These are phyloP conservation scores for Sitobion miscanthi DNA, from an alignment of 1,140 invertebrate genomes.

Conservation along the genomic window DNA sequence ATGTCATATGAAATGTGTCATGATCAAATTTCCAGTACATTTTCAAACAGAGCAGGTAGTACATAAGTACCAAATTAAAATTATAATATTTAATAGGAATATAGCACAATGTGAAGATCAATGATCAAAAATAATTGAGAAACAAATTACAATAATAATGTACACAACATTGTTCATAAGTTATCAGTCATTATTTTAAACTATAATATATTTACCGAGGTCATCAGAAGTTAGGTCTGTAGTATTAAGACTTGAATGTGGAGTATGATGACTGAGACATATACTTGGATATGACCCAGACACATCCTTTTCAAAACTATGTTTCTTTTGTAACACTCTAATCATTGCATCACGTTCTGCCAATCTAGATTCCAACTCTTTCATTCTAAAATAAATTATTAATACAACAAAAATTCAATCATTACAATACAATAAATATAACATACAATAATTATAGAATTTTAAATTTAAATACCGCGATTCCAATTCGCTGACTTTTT, in stretches of 20 bases:
- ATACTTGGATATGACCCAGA: conserved; percentile 64
- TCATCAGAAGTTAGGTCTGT: conserved; percentile 65
- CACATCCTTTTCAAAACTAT: conserved; percentile 72
- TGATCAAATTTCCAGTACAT: no score
- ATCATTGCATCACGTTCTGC: conserved; percentile 91
- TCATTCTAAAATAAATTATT: conserved; percentile 68
- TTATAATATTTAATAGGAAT: no score
- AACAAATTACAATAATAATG: no score
- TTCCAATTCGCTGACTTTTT: conserved; percentile 83
- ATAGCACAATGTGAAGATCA: no score
- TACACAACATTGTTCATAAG: neutral
- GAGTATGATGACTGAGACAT: conserved; percentile 66
- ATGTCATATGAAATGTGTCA: no score
- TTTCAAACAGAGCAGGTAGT: no score
- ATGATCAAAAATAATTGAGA: no score
- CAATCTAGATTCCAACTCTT: conserved; percentile 85
- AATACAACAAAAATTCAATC: neutral
- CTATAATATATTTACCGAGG: conserved; percentile 62
- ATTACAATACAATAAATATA: neutral
- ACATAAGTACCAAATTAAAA: no score
- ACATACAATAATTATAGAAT: neutral
- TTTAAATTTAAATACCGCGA: conserved; percentile 67
- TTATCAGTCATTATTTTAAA: no score
- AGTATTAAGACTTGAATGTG: conserved; percentile 64
- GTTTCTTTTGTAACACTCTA: conserved; percentile 83